Base-by-base conservation (phyloP, 2,113 vertebrate species). In the Phyllostomus hastatus region DNA sequence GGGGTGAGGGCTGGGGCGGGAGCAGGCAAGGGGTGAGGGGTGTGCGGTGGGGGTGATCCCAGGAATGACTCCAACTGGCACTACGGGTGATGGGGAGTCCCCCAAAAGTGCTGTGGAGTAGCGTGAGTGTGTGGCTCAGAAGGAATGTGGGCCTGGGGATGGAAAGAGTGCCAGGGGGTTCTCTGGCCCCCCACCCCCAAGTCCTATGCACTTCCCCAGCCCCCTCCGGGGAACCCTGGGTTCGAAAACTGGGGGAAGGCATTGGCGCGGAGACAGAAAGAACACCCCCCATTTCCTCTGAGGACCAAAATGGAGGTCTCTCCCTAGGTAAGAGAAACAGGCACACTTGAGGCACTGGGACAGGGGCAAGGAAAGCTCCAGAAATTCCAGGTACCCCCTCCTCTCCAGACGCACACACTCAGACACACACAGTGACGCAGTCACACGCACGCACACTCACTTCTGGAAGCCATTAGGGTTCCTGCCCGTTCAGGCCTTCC, bases 401-500 rank as follows among this genome's bases (percentile, higher is more conserved):
- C 90, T 46, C 90, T 78, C 92, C 59, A 88, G 78, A 95, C 54
- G 19, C 96, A 64, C 94, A 95, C 95, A 61, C 82, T 86, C 83
- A 93, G 88, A 95, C 93, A 96, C 92, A 87, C 90, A 95, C 76
- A 88, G 93, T 96, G 97, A 93, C 66, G 81, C 95, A 76, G 69
- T 33, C 88, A 80, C 88, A 96, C 50, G 50, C 96, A 97, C 90
- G 93, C 97, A 91, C 95, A 96, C 80, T 96, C 90, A 91, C 97
- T 97, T 97, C 97, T 98, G 97, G 97, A 97, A 97, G 94, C 96
- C 96, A 97, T 97, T 97, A 97, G 96, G 94, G 94, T 80, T 96
- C 96, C 93, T 94, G 96, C 96, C 96, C n/a, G 41, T 54, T 91
- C n/a, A 89, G 95, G 95, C 97, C 95, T 96, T 88, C 97, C 95